Conservation (phyloP, 2,113 vertebrate genomes). For the Amblyopsis rosae region DNA sequence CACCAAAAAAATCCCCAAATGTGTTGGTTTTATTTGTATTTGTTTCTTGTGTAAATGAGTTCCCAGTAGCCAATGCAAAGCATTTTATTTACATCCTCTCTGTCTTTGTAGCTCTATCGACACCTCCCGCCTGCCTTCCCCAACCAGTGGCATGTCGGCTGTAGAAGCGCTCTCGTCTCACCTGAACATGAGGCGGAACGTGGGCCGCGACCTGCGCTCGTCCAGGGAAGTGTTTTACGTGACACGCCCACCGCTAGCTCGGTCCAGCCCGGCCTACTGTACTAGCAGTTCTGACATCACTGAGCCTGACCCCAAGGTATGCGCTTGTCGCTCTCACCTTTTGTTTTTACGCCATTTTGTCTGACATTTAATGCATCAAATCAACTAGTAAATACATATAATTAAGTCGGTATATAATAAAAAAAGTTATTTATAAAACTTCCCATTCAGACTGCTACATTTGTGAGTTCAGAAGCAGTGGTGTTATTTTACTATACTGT, state of each 20-base stretch:
- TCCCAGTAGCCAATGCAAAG: not conserved
- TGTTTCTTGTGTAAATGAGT: too few relatives aligned
- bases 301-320: slow-evolving; percentile 88
- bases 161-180: slow-evolving; percentile 76
- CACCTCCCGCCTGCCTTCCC: slow-evolving; percentile 90
- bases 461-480: not conserved
- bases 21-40: too few relatives aligned
- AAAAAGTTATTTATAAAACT: too few relatives aligned
- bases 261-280: slow-evolving; percentile 93
- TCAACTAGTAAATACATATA: too few relatives aligned
- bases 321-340: not conserved
- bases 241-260: slow-evolving; percentile 87
- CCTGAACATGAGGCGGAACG: slow-evolving; percentile 74
- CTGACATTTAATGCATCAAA: too few relatives aligned
- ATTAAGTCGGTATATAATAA: too few relatives aligned
- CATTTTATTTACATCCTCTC: not conserved
- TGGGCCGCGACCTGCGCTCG: slow-evolving; percentile 75
- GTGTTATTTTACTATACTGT: not conserved
- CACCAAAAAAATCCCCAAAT: too few relatives aligned
- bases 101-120: slow-evolving; percentile 77
- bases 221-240: slow-evolving; percentile 91
- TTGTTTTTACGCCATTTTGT: not conserved
- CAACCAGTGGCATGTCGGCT: slow-evolving; percentile 84
- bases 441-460: too few relatives aligned
- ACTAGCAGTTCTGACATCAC: slow-evolving; percentile 97